These are phyloP conservation scores for Amphimallon solstitiale DNA, from an alignment of 2,888 invertebrate genomes.

Conservation along the genomic window DNA sequence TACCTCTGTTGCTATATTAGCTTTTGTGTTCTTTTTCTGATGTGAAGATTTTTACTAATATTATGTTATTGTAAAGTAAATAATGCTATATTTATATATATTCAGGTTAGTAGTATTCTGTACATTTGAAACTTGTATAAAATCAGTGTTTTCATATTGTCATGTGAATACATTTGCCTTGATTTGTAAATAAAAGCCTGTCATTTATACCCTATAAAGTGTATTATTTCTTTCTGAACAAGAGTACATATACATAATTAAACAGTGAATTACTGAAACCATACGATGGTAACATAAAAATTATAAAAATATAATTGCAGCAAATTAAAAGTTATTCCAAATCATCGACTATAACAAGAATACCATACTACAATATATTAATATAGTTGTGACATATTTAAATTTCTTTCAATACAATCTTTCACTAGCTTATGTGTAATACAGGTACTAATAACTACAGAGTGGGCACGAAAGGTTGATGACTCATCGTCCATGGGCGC, in stretches of 20 bases:
- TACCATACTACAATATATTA: no score
- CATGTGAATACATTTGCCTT: slow-evolving; percentile 59
- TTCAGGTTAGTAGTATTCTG: slow-evolving; percentile 45
- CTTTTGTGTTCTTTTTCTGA: slow-evolving; percentile 24
- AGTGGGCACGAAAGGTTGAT: no score
- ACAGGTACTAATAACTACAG: no score
- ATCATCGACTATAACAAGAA: no score
- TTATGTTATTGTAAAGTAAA: slow-evolving; percentile 50
- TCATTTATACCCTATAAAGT: slow-evolving; percentile 53
- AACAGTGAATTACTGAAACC: not conserved
- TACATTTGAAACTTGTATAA: slow-evolving; percentile 54
- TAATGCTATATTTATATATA: slow-evolving; percentile 25
- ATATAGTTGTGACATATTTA: no score
- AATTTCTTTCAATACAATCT: no score
- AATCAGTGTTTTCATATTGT: slow-evolving; percentile 54
- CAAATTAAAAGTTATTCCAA: no score
- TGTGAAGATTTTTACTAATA: slow-evolving; percentile 44
- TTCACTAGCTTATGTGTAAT: no score
- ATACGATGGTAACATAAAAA: no score
- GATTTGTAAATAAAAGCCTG: slow-evolving; percentile 60
- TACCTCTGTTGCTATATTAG: slow-evolving; percentile 25
- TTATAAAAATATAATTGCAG: no score
- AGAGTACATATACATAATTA: not conserved
- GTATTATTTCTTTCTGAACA: slow-evolving; percentile 30
- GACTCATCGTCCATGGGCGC: no score